Percentiles rank a stretch among this genome's conserved stretches.
Evolutionary conservation across 2,113 vertebrate genomes (phyloP).

Genomic region (Larimichthys polyactis): DNA sequence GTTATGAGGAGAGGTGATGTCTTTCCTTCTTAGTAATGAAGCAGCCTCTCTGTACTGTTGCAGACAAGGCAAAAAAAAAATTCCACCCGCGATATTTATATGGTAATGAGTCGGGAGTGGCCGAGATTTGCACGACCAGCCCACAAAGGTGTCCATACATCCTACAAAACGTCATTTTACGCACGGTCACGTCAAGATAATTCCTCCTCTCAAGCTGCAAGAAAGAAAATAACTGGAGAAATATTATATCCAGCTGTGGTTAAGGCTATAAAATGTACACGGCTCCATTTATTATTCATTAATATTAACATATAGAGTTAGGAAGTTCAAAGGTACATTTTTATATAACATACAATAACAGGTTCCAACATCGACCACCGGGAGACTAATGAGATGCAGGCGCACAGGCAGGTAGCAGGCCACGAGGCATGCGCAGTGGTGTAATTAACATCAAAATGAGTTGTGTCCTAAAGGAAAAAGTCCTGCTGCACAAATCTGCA

Average conservation of each 20-base stretch:
- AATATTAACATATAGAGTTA: too few species aligned
- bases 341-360: too few species aligned
- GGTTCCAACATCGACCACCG: neutral
- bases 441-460: too few species aligned
- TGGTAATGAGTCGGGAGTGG: slow-evolving; percentile 20
- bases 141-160: neutral
- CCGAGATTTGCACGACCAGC: neutral
- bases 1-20: neutral
- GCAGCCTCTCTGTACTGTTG: neutral
- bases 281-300: too few species aligned
- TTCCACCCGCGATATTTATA: slow-evolving; percentile 33
- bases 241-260: too few species aligned
- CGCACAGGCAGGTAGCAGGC: neutral
- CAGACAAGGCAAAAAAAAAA: neutral
- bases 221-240: too few species aligned
- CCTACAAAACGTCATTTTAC: neutral
- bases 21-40: neutral
- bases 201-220: too few species aligned
- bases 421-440: neutral
- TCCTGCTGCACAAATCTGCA: too few species aligned
- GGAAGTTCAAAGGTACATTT: too few species aligned
- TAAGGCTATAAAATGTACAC: too few species aligned
- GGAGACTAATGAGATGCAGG: neutral
- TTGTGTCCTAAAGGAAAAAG: too few species aligned
- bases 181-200: too few species aligned